Evolutionary conservation across 2,113 vertebrate genomes (phyloP), one percentile per base, ranked within the genome.

Genomic region (Varanus salvator): DNA sequence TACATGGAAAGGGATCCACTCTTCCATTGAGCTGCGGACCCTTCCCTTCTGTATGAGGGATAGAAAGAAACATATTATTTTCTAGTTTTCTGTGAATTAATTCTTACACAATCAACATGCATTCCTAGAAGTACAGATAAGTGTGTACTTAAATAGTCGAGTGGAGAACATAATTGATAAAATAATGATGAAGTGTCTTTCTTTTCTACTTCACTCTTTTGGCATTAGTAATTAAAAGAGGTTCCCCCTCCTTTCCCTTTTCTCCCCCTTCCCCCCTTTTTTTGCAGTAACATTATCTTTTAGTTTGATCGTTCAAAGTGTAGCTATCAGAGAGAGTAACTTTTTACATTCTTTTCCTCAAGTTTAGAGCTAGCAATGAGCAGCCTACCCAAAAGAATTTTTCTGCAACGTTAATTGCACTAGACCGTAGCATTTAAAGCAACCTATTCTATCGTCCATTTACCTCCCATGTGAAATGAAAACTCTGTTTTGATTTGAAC

Each of bases 401-500:
- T 68, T 86, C 92, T 66, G 64, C 38, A 93, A 95, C 90, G 89
- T 95, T 96, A 96, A 97, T 95, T 95, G 95, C 88, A 95, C 93
- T 93, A 94, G 96, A 96, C 85, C 86, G 71, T 90, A 96, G 94
- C 94, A 95, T 96, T 97, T 92, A 91, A 95, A 95, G 93, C 95
- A 97, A 95, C 92, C 92, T 94, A 92, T 95, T 96, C 91, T 94
- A 93, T 87, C 52, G 92, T 97, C 96, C 97, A 95, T 95, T 96
- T 96, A 90, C 89, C 81, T 95, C 93, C 93, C 91, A 95, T 78
- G 85, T 94, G 95, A 97, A 96, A 95, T 95, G 94, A 96, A 96
- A 97, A 96, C 95, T 97, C 95, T 97, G 88, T 97, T 97, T 97
- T 97, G 97, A 97, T 97, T 90, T 88, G 92, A 94, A 95, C 97